Percentiles rank a stretch among this genome's conserved stretches.
These are phyloP conservation scores for Sphaeramia orbicularis DNA, from an alignment of 2,797 vertebrate species.

Conservation along the genomic window DNA sequence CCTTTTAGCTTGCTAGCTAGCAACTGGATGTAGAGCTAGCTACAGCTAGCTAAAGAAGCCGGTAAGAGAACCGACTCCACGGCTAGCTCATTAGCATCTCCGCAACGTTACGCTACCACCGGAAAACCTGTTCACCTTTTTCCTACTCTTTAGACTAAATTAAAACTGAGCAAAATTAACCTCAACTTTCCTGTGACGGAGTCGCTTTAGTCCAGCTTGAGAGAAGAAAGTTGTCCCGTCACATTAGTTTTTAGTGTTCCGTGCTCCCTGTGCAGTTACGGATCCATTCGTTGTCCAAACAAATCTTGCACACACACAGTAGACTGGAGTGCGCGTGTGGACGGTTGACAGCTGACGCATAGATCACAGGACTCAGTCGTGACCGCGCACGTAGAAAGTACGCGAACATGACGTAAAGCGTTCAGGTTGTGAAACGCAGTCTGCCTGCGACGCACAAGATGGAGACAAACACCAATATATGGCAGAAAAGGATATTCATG, in stretches of 20 bases:
- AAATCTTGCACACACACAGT: slow-evolving; percentile 60
- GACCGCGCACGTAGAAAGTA: slow-evolving; percentile 71
- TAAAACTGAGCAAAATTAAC: neutral
- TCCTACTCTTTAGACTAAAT: slow-evolving; percentile 1
- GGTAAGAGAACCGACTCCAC: slow-evolving; percentile 32
- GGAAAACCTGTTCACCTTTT: slow-evolving; percentile 18
- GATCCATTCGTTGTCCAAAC: slow-evolving; percentile 66
- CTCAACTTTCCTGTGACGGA: slow-evolving; percentile 17
- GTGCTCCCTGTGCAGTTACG: slow-evolving; percentile 29
- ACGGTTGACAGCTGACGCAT: slow-evolving; percentile 67
- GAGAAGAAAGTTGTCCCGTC: neutral
- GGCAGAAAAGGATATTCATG: no score
- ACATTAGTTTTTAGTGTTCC: slow-evolving; percentile 34
- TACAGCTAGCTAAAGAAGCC: slow-evolving; percentile 60
- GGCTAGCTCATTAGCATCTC: slow-evolving; percentile 51
- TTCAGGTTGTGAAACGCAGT: neutral
- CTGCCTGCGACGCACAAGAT: slow-evolving; percentile 35
- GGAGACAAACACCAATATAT: slow-evolving; percentile 53
- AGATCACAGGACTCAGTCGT: slow-evolving; percentile 50
- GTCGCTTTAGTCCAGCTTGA: slow-evolving; percentile 7
- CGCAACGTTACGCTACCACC: slow-evolving; percentile 24
- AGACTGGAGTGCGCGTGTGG: slow-evolving; percentile 26
- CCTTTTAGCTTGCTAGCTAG: slow-evolving; percentile 55
- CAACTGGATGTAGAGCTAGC: neutral
- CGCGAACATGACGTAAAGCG: slow-evolving; percentile 16